Evolutionary conservation across 1,140 invertebrate genomes (phyloP), one percentile per base, ranked within the genome.

Genomic region (Elymnias hypermnestra): DNA sequence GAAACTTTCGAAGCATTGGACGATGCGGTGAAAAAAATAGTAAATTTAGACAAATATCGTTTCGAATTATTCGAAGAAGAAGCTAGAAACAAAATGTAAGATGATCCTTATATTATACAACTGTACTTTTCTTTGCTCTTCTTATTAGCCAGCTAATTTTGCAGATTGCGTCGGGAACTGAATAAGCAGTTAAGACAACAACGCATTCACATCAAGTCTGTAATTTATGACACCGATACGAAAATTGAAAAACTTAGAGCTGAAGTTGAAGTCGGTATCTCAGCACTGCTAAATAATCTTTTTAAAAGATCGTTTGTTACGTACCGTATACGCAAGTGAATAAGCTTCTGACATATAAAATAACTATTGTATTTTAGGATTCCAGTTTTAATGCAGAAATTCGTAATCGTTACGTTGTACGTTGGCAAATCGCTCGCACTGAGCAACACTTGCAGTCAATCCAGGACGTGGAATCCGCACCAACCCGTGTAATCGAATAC

Each of bases 351-450:
- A n/a, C n/a, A 33, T n/a, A 21, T 31, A 23, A 29, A 25, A 26
- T 28, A 10, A 29, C 4, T 42, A 7, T 29, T 35, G 1, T 40
- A 22, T 50, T 12, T 38, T 42, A 83, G 78, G 78, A 83, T 53
- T 54, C 70, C 28, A 46, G 35, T 12, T 31, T 83, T 3, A 57
- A 61, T 13, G 48, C 72, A 3, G 69, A 76, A 47, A 64, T 57
- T n/a, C 53, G 58, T 5, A 57, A 59, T 10, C 60, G 78, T 4
- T 81, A 75, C 40, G 50, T 69, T 2, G 56, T 62, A 3, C 63
- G 63, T 31, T 83, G 78, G 76, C 69, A 83, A 38, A 38, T 43
- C 0, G 76, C 78, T 8, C 68, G 76, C 5, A 65, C 70, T 2
- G 78, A 83, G 13, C 74, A 78, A 44, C 69, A 78, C 37, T 4